Base-by-base conservation (phyloP, 1,140 invertebrate species). In the Melanaphis sacchari region DNA sequence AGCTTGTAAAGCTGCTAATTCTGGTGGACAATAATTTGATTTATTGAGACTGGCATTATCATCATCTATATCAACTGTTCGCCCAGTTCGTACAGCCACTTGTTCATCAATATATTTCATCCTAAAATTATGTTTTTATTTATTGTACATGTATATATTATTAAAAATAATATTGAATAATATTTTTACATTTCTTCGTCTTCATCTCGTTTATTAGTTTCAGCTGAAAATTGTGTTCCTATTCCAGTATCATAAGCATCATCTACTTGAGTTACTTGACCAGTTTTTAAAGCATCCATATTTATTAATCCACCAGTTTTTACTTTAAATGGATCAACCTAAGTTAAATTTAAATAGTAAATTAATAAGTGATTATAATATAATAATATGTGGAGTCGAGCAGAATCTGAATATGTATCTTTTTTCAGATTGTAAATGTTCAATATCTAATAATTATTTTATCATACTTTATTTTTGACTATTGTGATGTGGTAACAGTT, bases 101-200 rank as follows among this genome's bases (percentile, higher is more conserved):
- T 99, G 97, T 94, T 98, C 97, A 95, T 99, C 99, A 94, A 99
- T 99, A 95, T 99, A 99, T 95, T 99, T 99, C 96, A 99, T 98
- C 97, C 97, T 97, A 93, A n/a, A 93, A 81, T 46, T 36, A 7
- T 92, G 82, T 81, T 81, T 46, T 92, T 22, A 38, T 92, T 85
- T 21, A 49, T 38, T 36, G 24, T 36, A 41, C 22, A 18, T 54
- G 22, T 91, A 90, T n/a, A 91, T 76, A 91, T 54, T 54, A 85
- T 46, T 38, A 49, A n/a, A 41, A 76, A 59, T 38, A 40, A 36
- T 36, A 59, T 11, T 18, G 31, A 5, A 18, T 87, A n/a, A 8
- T 84, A 52, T 49, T 49, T 43, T 36, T 95, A 97, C 99, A 99
- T 99, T 96, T 99, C 99, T 95, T 99, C 98, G 96, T 99, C 99